Conservation (phyloP, 2,113 vertebrate genomes). For the Esox niger region DNA sequence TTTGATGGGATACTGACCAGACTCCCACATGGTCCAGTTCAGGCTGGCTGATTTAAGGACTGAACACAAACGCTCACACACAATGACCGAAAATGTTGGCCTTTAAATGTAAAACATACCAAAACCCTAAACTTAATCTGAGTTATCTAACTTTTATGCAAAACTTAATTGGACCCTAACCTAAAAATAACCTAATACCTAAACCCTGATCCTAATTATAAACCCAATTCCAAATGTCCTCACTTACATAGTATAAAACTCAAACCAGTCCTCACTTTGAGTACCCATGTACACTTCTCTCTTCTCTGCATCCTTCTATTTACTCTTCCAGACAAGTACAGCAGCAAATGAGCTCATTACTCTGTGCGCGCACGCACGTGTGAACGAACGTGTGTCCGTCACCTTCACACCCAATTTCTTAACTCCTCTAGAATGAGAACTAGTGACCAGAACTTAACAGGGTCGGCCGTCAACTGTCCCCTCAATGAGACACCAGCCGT, state of each 20-base stretch:
- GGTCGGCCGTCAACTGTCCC: not conserved
- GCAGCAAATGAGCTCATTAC: not conserved
- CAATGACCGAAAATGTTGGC: no score
- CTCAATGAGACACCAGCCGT: not conserved
- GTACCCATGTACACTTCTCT: not conserved
- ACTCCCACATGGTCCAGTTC: not conserved
- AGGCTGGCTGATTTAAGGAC: not conserved
- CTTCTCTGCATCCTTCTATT: not conserved
- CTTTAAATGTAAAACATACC: no score
- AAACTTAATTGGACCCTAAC: no score
- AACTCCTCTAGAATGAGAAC: constrained; percentile 9
- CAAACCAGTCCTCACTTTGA: no score
- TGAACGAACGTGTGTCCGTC: not conserved
- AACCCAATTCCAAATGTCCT: no score
- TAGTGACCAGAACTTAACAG: constrained; percentile 7
- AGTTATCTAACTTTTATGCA: no score
- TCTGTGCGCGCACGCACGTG: no score
- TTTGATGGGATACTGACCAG: not conserved
- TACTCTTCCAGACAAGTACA: not conserved
- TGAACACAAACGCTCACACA: not conserved
- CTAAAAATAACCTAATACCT: no score
- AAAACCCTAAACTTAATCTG: no score
- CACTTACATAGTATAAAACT: no score
- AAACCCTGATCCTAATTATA: no score
- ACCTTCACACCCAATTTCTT: constrained; percentile 1